Conservation (phyloP, 2,113 vertebrate genomes). For the Ranitomeya imitator region DNA sequence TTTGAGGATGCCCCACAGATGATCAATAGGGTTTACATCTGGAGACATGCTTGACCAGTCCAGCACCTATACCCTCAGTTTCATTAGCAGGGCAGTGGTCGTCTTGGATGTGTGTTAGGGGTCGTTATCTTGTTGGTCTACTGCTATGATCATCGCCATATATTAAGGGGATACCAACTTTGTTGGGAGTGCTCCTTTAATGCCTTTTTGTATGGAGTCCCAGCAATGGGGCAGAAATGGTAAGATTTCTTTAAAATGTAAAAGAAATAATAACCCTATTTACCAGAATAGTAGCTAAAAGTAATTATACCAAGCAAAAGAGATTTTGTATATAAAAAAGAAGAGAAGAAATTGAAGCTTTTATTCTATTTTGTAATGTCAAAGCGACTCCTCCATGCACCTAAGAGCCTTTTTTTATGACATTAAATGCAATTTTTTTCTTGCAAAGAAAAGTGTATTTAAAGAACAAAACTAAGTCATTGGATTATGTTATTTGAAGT, state of each 20-base stretch:
- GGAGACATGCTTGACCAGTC: too few species aligned
- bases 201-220: too few species aligned
- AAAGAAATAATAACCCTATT: not conserved
- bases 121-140: too few species aligned
- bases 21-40: too few species aligned
- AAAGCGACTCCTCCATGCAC: conserved; percentile 42
- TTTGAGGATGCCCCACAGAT: too few species aligned
- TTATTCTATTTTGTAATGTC: conserved; percentile 48
- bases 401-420: conserved; percentile 27
- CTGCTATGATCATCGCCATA: too few species aligned
- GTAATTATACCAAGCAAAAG: not conserved
- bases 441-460: conserved; percentile 32
- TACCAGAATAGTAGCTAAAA: not conserved
- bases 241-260: not conserved
- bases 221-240: not conserved
- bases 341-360: not conserved
- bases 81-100: too few species aligned
- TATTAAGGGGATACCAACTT: too few species aligned
- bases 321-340: not conserved
- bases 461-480: conserved; percentile 39
- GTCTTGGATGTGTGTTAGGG: too few species aligned
- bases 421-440: conserved; percentile 25
- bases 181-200: too few species aligned
- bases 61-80: too few species aligned
- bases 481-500: conserved; percentile 42